phyloP scores from a whole-genome alignment of 2,113 vertebrate genomes.

The Pteronura brasiliensis region DNA sequence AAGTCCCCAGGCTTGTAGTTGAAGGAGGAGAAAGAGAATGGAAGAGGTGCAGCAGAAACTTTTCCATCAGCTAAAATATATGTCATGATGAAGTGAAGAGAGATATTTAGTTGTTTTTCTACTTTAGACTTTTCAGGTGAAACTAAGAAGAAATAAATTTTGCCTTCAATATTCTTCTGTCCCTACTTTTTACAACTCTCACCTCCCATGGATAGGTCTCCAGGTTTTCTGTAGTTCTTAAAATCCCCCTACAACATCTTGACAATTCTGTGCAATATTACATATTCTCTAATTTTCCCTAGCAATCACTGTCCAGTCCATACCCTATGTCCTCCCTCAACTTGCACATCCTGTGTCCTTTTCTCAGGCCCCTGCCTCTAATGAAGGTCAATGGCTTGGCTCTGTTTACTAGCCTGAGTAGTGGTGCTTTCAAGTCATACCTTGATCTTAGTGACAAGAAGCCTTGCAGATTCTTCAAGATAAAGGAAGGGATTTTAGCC shows the following conservation, averaged over 20 bases:
- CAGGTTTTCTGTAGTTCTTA: background rate
- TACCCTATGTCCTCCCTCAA: accelerated
- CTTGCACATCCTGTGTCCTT: background rate
- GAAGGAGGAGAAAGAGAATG: background rate
- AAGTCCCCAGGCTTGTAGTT: conserved; percentile 26
- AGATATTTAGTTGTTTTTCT: background rate
- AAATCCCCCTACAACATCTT: background rate
- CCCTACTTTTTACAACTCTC: background rate
- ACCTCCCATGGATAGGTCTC: accelerated
- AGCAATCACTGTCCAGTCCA: accelerated
- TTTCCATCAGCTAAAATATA: background rate
- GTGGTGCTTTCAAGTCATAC: background rate
- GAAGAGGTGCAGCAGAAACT: background rate
- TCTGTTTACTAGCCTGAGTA: background rate
- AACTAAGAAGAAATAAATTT: background rate
- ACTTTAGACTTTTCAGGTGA: background rate
- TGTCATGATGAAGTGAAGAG: accelerated
- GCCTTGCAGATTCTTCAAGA: background rate
- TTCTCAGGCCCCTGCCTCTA: background rate
- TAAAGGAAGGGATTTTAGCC: background rate
- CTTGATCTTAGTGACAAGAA: background rate
- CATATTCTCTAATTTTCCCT: background rate
- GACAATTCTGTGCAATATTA: background rate
- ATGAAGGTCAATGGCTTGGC: accelerated
- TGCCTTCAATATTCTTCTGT: background rate